Evolutionary conservation across 2,797 vertebrate genomes (phyloP).

Genomic region (Chrosomus eos): DNA sequence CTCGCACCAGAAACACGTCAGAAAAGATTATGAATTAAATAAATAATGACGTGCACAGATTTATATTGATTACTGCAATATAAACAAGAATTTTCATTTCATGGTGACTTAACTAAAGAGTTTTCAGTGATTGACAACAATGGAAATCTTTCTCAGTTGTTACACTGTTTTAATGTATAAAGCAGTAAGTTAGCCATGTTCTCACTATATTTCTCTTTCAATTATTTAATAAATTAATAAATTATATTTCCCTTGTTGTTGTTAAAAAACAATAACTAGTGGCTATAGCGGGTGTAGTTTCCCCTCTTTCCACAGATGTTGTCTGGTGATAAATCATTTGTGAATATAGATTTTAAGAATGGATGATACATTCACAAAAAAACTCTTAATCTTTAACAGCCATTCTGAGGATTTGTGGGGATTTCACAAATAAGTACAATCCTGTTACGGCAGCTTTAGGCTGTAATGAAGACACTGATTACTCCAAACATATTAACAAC

Average conservation of each 20-base stretch:
- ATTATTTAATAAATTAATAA: too few relatives aligned
- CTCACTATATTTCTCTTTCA: not conserved
- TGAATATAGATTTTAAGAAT: slow-evolving; percentile 11
- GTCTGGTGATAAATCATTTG: not conserved
- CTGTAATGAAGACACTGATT: slow-evolving; percentile 40
- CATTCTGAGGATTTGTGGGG: slow-evolving; percentile 18
- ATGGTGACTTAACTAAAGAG: not conserved
- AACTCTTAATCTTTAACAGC: slow-evolving; percentile 6
- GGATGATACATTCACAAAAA: not conserved
- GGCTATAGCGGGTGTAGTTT: slow-evolving; percentile 15
- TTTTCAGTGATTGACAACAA: not conserved
- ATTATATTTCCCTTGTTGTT: not conserved
- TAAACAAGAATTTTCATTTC: not conserved
- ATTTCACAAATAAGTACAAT: slow-evolving; percentile 33
- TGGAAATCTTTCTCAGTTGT: not conserved
- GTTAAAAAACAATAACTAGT: not conserved
- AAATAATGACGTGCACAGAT: not conserved
- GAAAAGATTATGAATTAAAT: not conserved
- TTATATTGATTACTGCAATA: not conserved
- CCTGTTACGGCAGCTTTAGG: slow-evolving; percentile 32
- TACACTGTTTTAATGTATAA: not conserved
- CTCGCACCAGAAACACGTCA: not conserved
- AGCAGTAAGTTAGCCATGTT: not conserved
- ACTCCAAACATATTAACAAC: slow-evolving; percentile 34
- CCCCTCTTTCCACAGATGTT: not conserved